Conservation (phyloP, 2,113 vertebrate genomes). For the Hemichromis elongatus region DNA sequence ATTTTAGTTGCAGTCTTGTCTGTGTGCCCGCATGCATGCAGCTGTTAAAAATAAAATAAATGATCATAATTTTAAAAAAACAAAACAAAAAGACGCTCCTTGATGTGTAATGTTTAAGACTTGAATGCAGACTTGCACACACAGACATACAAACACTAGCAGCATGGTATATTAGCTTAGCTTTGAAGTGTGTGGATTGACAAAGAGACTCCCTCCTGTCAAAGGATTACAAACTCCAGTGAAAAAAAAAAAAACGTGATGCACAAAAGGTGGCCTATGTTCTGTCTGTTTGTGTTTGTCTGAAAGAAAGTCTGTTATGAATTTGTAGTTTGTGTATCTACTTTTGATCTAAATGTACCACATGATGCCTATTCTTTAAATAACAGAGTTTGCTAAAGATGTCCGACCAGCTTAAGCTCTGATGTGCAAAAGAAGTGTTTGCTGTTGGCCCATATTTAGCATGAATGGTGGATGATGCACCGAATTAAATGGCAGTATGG, state of each 20-base stretch:
- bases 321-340: slow-evolving; percentile 24
- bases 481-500: slow-evolving; percentile 30
- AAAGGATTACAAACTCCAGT: slow-evolving; percentile 58
- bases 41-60: not conserved
- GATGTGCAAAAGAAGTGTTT: not conserved
- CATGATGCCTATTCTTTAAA: not conserved
- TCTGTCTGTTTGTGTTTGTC: slow-evolving; percentile 22
- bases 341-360: slow-evolving; percentile 38
- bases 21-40: not conserved
- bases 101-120: slow-evolving; percentile 29
- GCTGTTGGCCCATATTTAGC: not conserved
- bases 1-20: not conserved
- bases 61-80: not conserved
- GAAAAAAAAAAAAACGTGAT: slow-evolving; percentile 8
- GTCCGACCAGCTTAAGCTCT: not conserved
- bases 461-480: slow-evolving; percentile 10
- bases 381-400: not conserved
- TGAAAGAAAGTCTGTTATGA: slow-evolving; percentile 24
- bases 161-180: slow-evolving; percentile 47
- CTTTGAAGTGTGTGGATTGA: slow-evolving; percentile 61
- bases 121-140: slow-evolving; percentile 10
- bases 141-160: slow-evolving; percentile 42
- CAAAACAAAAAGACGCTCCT: not conserved
- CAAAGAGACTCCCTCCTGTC: slow-evolving; percentile 56
- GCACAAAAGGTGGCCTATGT: slow-evolving; percentile 42